A percentile compares a stretch with the other conserved stretches of the same genome.
Conservation (phyloP, 2,113 vertebrate genomes). For the Puntigrus tetrazona region DNA sequence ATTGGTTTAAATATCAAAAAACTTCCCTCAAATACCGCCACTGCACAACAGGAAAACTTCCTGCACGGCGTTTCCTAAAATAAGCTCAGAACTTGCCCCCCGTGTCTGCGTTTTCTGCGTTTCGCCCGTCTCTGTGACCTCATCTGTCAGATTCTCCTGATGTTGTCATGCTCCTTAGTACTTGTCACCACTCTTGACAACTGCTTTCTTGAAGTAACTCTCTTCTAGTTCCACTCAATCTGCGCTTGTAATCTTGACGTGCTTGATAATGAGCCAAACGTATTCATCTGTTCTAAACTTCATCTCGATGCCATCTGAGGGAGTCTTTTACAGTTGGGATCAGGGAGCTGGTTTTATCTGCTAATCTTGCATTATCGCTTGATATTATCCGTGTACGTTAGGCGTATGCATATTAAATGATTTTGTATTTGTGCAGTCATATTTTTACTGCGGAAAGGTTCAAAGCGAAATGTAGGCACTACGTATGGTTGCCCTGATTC, state of each 20-base stretch:
- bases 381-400: background rate
- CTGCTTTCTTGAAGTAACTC: conserved; percentile 3
- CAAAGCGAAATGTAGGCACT: no score
- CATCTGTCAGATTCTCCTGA: conserved; percentile 14
- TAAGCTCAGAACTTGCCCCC: background rate
- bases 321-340: background rate
- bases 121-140: background rate
- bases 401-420: background rate
- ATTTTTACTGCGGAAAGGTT: background rate
- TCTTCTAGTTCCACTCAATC: background rate
- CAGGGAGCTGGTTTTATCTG: background rate
- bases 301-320: background rate
- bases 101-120: background rate
- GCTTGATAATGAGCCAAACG: background rate
- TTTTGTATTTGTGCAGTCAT: background rate
- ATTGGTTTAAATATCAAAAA: background rate
- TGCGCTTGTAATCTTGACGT: background rate
- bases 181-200: conserved; percentile 15
- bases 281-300: background rate
- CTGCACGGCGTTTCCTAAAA: background rate
- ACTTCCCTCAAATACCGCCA: background rate
- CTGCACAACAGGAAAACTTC: background rate
- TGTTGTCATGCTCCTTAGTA: conserved; percentile 7
- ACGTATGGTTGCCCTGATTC: no score
- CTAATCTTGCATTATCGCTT: background rate